phyloP scores from a whole-genome alignment of 2,113 vertebrate species.

The Synodontis membranacea region DNA sequence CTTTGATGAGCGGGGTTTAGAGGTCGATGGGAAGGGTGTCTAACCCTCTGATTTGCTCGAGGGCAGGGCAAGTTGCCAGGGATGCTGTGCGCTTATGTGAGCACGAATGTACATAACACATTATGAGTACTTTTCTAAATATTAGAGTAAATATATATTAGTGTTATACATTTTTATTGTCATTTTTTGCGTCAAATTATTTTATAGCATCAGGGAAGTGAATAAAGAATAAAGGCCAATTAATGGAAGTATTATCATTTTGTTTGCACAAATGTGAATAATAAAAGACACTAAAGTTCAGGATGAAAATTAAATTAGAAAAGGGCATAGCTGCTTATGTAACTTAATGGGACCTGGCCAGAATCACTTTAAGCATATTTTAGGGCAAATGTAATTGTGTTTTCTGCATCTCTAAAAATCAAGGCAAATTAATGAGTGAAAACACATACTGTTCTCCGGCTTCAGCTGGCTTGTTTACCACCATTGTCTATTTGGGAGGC shows the following conservation, averaged over 20 bases:
- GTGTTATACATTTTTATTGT: neutral
- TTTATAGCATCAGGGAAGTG: neutral
- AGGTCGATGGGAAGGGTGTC: constrained; percentile 68
- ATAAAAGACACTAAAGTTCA: neutral
- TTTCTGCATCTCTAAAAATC: constrained; percentile 37
- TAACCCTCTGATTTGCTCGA: constrained; percentile 65
- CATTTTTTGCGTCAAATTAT: neutral
- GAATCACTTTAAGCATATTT: constrained; percentile 40
- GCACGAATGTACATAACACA: neutral
- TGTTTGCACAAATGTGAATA: neutral
- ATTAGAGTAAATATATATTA: neutral
- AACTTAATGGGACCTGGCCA: constrained; percentile 41
- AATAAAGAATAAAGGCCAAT: neutral
- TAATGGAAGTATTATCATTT: neutral
- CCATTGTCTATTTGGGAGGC: constrained; percentile 65
- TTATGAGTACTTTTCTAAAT: neutral
- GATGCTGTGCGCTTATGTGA: neutral
- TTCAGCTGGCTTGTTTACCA: constrained; percentile 71
- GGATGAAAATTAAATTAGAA: neutral
- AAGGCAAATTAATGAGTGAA: constrained; percentile 41
- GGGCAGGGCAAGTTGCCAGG: constrained; percentile 52
- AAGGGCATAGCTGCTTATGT: constrained; percentile 12
- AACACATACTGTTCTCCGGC: constrained; percentile 32
- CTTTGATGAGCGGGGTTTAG: constrained; percentile 70
- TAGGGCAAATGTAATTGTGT: constrained; percentile 42